Percentiles rank a stretch among this genome's conserved stretches.
Conservation (phyloP, 2,888 invertebrate species). For the Zootermopsis nevadensis region DNA sequence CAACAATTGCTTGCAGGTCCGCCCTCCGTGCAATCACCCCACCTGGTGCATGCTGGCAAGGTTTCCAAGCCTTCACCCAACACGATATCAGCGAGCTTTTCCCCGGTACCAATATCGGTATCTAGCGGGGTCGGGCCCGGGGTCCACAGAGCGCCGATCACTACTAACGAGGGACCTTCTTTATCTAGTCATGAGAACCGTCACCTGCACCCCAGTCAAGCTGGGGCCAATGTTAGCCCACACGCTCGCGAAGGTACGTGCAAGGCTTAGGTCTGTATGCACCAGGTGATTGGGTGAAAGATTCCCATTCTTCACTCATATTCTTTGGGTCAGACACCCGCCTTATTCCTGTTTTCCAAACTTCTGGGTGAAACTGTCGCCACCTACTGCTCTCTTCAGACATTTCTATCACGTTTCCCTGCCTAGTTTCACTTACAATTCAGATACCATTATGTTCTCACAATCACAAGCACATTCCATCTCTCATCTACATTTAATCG, state of each 20-base stretch:
- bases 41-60: slow-evolving; percentile 59
- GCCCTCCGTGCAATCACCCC: slow-evolving; percentile 54
- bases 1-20: slow-evolving; percentile 53
- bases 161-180: slow-evolving; percentile 58
- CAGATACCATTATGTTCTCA: too few species aligned
- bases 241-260: slow-evolving; percentile 56
- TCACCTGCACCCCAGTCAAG: slow-evolving; percentile 55
- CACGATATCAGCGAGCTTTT: slow-evolving; percentile 43
- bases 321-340: slow-evolving; percentile 5
- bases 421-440: not conserved
- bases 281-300: slow-evolving; percentile 51
- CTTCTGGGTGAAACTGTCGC: too few species aligned
- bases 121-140: slow-evolving; percentile 19
- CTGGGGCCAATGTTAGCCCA: slow-evolving; percentile 38
- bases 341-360: not conserved
- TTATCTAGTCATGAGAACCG: slow-evolving; percentile 57
- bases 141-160: slow-evolving; percentile 45
- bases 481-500: too few species aligned
- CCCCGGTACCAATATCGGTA: slow-evolving; percentile 7
- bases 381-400: not conserved
- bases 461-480: not conserved
- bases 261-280: slow-evolving; percentile 43
- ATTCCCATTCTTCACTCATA: not conserved
- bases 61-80: slow-evolving; percentile 50
- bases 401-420: not conserved